Evolutionary conservation across 2,113 vertebrate species (phyloP).

Genomic region (Salminus brasiliensis): DNA sequence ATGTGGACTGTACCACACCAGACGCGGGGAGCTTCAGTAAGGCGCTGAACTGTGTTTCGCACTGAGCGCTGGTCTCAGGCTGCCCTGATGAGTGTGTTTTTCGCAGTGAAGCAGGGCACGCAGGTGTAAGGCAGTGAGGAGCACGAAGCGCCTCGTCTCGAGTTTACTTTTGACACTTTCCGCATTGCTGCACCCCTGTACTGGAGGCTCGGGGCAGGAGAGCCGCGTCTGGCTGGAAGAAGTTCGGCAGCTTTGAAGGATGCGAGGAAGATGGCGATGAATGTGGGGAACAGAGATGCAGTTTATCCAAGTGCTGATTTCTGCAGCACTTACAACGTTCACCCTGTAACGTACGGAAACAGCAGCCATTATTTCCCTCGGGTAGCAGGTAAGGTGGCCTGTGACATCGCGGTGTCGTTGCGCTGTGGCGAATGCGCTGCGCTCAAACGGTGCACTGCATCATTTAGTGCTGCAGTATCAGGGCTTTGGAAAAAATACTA

Average conservation of each 20-base stretch:
- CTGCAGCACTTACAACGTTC: constrained; percentile 71
- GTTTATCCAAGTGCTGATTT: constrained; percentile 72
- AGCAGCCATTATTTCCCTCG: constrained; percentile 73
- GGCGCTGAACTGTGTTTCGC: no score
- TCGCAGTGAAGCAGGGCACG: no score
- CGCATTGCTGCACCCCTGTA: background rate
- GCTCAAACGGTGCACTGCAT: constrained; percentile 46
- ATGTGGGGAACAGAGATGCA: constrained; percentile 73
- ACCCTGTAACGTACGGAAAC: constrained; percentile 68
- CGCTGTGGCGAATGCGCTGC: constrained; percentile 23
- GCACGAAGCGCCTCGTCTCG: no score
- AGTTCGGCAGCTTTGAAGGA: constrained; percentile 67
- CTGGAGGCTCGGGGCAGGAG: background rate
- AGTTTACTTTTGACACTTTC: background rate
- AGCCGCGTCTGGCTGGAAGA: constrained; percentile 29
- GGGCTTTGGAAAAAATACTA: background rate
- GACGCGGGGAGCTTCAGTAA: background rate
- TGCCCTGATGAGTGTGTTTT: no score
- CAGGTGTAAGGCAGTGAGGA: no score
- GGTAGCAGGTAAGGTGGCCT: constrained; percentile 72
- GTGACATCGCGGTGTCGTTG: background rate
- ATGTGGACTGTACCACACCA: constrained; percentile 75
- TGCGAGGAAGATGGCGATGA: constrained; percentile 81
- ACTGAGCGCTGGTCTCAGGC: no score
- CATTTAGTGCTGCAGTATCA: constrained; percentile 17